phyloP scores from a whole-genome alignment of 2,113 vertebrate genomes.

The Periophthalmodon schlosseri region DNA sequence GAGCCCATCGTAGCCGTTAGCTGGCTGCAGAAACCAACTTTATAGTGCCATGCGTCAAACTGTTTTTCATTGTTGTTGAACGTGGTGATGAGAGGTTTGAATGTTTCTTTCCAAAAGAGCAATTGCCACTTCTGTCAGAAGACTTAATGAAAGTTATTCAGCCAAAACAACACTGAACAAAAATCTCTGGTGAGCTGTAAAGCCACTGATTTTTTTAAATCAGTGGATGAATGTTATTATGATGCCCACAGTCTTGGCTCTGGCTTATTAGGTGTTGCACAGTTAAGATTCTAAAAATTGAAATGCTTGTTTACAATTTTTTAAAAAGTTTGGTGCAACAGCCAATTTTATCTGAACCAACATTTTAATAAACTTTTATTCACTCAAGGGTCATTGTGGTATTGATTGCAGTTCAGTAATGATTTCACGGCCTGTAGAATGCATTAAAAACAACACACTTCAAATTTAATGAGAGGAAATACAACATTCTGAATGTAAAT shows the following conservation, averaged over 20 bases:
- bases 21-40: constrained; percentile 55
- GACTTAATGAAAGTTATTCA: not conserved
- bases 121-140: not conserved
- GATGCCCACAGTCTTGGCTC: not conserved
- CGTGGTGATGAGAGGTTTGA: not conserved
- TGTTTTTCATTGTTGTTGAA: not conserved
- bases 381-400: not conserved
- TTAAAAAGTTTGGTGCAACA: too few relatives aligned
- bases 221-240: not conserved
- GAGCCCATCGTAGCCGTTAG: constrained; percentile 81
- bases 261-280: not conserved
- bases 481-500: too few relatives aligned
- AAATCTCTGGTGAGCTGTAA: not conserved
- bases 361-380: not conserved
- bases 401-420: not conserved
- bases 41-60: not conserved
- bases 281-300: too few relatives aligned
- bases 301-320: too few relatives aligned
- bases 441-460: too few relatives aligned
- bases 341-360: not conserved
- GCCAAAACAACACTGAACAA: not conserved
- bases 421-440: too few relatives aligned
- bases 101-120: not conserved
- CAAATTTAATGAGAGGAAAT: too few relatives aligned
- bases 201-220: too few relatives aligned